Evolutionary conservation across 2,888 invertebrate genomes (phyloP).

Genomic region (Zhuqinia jingwanae): DNA sequence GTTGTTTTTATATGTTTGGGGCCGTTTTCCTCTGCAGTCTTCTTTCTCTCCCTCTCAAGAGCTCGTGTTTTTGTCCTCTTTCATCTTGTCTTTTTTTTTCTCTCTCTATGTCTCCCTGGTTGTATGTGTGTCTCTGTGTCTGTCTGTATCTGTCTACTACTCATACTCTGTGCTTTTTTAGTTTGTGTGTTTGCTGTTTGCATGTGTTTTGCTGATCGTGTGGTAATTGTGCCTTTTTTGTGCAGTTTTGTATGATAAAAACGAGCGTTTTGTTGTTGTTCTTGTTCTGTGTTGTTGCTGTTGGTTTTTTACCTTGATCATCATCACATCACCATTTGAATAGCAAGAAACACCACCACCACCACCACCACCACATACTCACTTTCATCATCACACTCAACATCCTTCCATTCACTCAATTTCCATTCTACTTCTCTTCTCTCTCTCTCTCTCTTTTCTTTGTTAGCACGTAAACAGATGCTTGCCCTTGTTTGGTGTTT

Average conservation of each 20-base stretch:
- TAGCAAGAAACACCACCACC: no score
- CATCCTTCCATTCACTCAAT: neutral
- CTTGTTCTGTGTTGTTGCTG: neutral
- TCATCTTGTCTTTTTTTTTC: no score
- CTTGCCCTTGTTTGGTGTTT: slow-evolving; percentile 11
- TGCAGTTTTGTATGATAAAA: neutral
- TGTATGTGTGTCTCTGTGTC: neutral
- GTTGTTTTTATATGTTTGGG: slow-evolving; percentile 4
- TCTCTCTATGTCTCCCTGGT: no score
- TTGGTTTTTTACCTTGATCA: slow-evolving; percentile 3
- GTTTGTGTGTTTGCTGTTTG: no score
- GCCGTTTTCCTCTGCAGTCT: slow-evolving; percentile 34
- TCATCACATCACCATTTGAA: no score
- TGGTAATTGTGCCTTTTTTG: slow-evolving; percentile 29
- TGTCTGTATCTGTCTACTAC: neutral
- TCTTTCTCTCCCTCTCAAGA: slow-evolving; percentile 14
- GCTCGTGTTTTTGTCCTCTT: slow-evolving; percentile 1
- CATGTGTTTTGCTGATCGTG: slow-evolving; percentile 1
- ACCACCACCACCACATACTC: no score
- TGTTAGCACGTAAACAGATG: neutral
- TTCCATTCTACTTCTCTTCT: neutral
- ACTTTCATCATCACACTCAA: no score
- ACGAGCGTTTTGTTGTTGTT: neutral
- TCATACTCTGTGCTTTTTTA: neutral
- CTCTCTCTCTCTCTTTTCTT: no score